Conservation (phyloP, 2,888 invertebrate species). For the Spodoptera littoralis region DNA sequence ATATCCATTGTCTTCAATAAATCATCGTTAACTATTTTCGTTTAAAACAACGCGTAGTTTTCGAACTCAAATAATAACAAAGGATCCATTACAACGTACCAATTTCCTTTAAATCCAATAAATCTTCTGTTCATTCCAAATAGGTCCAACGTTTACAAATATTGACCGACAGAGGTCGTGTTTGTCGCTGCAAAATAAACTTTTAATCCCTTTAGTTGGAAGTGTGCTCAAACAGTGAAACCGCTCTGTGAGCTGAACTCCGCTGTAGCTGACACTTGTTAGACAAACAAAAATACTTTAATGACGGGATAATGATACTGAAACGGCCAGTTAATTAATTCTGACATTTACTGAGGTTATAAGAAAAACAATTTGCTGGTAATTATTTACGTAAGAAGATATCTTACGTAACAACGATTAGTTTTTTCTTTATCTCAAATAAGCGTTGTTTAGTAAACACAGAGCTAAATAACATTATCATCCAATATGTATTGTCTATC, state of each 20-base stretch:
- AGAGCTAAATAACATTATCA: too few relatives aligned
- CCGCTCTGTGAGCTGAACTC: slow-evolving; percentile 36
- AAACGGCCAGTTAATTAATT: slow-evolving; percentile 38
- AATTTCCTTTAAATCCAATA: slow-evolving; percentile 23
- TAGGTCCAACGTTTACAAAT: slow-evolving; percentile 39
- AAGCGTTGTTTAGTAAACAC: too few relatives aligned
- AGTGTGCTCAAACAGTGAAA: slow-evolving; percentile 49
- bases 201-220: slow-evolving; percentile 53
- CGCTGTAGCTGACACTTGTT: slow-evolving; percentile 40
- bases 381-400: too few relatives aligned
- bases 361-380: too few relatives aligned
- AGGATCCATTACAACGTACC: slow-evolving; percentile 3
- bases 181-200: slow-evolving; percentile 55
- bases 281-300: slow-evolving; percentile 52
- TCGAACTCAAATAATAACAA: neutral
- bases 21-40: too few relatives aligned
- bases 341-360: slow-evolving; percentile 2
- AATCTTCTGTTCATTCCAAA: slow-evolving; percentile 27
- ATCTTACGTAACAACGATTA: too few relatives aligned
- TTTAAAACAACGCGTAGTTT: neutral
- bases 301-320: slow-evolving; percentile 37
- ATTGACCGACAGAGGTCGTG: slow-evolving; percentile 48
- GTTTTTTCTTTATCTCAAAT: too few relatives aligned
- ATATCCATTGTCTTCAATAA: too few relatives aligned
- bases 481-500: too few relatives aligned